A percentile compares a stretch with the other conserved stretches of the same genome.
Conservation (phyloP, 2,888 invertebrate genomes). For the Thymelicus lineola region DNA sequence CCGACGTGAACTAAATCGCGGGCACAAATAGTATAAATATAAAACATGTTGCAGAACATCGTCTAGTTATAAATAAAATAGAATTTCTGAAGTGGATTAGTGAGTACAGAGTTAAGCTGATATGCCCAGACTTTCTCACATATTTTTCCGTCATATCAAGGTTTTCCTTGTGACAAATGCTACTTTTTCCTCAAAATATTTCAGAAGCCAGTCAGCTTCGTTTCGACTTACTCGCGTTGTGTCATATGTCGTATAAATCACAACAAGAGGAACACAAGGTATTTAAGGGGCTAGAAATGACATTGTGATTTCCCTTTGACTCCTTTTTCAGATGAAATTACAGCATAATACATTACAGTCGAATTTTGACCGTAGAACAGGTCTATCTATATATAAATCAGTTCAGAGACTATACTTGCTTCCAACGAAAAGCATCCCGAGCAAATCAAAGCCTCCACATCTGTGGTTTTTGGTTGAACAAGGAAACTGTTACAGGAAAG, state of each 20-base stretch:
- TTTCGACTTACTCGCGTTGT: background rate
- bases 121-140: no score
- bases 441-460: background rate
- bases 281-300: background rate
- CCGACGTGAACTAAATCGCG: no score
- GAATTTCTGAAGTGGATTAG: no score
- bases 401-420: background rate
- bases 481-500: conserved; percentile 13
- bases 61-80: no score
- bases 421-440: background rate
- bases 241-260: background rate
- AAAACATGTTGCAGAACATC: background rate
- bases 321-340: no score
- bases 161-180: background rate
- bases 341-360: no score
- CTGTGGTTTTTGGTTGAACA: background rate
- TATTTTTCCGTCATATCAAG: no score
- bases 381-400: background rate
- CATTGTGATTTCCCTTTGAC: no score
- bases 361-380: no score
- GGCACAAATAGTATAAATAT: background rate
- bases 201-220: background rate
- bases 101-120: no score
- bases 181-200: conserved; percentile 4
- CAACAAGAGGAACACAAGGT: background rate